Percentiles rank a stretch among this genome's conserved stretches.
Conservation (phyloP, 2,888 invertebrate genomes). For the Odontothrips loti region DNA sequence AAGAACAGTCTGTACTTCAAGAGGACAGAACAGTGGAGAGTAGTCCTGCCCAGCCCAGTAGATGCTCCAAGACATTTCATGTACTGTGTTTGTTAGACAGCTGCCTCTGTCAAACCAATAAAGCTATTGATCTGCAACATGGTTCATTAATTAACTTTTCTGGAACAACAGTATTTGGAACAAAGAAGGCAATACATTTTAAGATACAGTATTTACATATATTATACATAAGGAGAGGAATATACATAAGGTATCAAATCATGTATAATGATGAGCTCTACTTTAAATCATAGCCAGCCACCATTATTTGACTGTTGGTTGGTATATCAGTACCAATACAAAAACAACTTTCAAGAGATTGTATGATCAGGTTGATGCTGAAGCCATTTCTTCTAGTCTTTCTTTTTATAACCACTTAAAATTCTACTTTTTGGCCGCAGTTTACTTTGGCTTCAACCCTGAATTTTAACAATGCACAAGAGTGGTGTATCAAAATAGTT, state of each 20-base stretch:
- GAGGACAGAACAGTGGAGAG: too few species aligned
- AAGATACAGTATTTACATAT: constrained; percentile 16
- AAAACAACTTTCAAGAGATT: not conserved
- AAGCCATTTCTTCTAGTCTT: constrained; percentile 1
- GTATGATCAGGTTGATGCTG: not conserved
- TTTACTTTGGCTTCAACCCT: constrained; percentile 7
- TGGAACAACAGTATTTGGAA: too few species aligned
- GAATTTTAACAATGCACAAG: not conserved
- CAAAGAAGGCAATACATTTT: not conserved
- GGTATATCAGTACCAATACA: not conserved
- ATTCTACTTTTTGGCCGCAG: constrained; percentile 16
- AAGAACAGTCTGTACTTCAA: too few species aligned
- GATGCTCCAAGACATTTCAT: too few species aligned
- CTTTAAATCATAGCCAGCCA: not conserved
- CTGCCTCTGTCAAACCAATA: too few species aligned
- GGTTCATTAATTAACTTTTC: too few species aligned
- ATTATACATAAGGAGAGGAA: not conserved
- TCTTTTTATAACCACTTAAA: not conserved
- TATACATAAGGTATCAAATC: constrained; percentile 7
- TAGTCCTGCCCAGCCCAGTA: too few species aligned
- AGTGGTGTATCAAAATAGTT: not conserved
- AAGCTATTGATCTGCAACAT: too few species aligned
- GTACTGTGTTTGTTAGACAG: too few species aligned
- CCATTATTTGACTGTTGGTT: not conserved
- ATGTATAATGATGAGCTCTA: not conserved